These are phyloP conservation scores for Congeria kusceri DNA, from an alignment of 2,888 invertebrate genomes.

Conservation along the genomic window DNA sequence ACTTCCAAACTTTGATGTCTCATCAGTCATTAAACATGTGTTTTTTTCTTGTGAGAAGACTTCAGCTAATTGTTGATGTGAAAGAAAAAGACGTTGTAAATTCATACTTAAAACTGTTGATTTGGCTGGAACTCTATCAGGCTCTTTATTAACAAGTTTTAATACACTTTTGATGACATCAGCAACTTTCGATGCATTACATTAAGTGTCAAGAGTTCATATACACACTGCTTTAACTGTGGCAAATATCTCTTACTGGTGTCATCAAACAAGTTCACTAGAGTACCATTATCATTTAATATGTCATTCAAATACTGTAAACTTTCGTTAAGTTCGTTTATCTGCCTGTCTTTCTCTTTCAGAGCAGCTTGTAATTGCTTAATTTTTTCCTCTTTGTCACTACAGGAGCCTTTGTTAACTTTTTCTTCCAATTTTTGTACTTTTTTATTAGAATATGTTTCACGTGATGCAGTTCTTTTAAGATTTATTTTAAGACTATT, in stretches of 20 bases:
- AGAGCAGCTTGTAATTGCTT: constrained; percentile 9
- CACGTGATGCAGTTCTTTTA: constrained; percentile 19
- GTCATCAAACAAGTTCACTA: constrained; percentile 25
- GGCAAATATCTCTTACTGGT: constrained; percentile 23
- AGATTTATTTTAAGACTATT: constrained; percentile 2
- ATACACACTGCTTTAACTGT: constrained; percentile 37
- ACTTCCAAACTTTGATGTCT: constrained; percentile 41
- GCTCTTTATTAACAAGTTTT: constrained; percentile 34
- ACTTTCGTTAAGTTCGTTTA: constrained; percentile 19
- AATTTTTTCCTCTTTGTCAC: constrained; percentile 7
- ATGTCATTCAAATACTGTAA: constrained; percentile 22
- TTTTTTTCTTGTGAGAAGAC: constrained; percentile 34
- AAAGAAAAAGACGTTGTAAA: constrained; percentile 38
- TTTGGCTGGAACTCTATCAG: constrained; percentile 33
- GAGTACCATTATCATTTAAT: constrained; percentile 15
- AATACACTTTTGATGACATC: too few relatives aligned
- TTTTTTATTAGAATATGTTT: constrained; percentile 19
- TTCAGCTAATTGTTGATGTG: constrained; percentile 45
- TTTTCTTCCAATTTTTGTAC: constrained; percentile 13
- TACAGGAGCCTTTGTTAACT: constrained; percentile 2
- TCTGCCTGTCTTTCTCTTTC: constrained; percentile 12
- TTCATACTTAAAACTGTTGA: constrained; percentile 55
- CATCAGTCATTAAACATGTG: constrained; percentile 48
- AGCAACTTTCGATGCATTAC: constrained; percentile 42
- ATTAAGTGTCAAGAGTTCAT: constrained; percentile 30